Percentiles rank a stretch among this genome's conserved stretches.
Evolutionary conservation across 2,888 invertebrate species (phyloP).

Genomic region (Eupithecia pulchellata): DNA sequence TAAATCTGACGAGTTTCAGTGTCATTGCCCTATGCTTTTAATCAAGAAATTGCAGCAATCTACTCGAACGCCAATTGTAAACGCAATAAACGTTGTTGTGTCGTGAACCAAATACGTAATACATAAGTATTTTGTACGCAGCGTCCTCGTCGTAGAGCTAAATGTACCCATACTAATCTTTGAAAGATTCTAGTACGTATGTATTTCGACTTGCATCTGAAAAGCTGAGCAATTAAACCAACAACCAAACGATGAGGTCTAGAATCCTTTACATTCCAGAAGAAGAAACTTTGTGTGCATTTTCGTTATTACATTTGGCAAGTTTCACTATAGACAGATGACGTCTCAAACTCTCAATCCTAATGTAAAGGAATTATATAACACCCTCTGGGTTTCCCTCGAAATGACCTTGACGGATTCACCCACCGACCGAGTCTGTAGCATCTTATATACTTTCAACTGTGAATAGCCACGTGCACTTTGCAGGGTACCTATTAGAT

Average conservation of each 20-base stretch:
- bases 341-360: slow-evolving; percentile 50
- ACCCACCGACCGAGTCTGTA: slow-evolving; percentile 65
- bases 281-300: neutral
- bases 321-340: slow-evolving; percentile 39
- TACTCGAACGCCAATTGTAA: slow-evolving; percentile 34
- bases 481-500: slow-evolving; percentile 35
- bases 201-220: neutral
- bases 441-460: slow-evolving; percentile 67
- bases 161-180: neutral
- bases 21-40: slow-evolving; percentile 44
- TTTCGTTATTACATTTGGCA: slow-evolving; percentile 16
- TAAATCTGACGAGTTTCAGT: slow-evolving; percentile 35
- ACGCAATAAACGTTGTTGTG: slow-evolving; percentile 36
- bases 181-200: neutral
- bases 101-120: slow-evolving; percentile 3
- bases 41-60: slow-evolving; percentile 42
- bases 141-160: neutral
- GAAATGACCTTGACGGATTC: slow-evolving; percentile 69
- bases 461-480: slow-evolving; percentile 54
- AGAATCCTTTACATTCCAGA: neutral
- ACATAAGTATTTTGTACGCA: neutral
- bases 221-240: neutral
- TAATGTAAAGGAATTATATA: slow-evolving; percentile 63
- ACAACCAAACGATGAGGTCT: neutral
- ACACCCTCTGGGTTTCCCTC: slow-evolving; percentile 67